These are phyloP conservation scores for Alosa sapidissima DNA, from an alignment of 2,797 vertebrate species.

Conservation along the genomic window DNA sequence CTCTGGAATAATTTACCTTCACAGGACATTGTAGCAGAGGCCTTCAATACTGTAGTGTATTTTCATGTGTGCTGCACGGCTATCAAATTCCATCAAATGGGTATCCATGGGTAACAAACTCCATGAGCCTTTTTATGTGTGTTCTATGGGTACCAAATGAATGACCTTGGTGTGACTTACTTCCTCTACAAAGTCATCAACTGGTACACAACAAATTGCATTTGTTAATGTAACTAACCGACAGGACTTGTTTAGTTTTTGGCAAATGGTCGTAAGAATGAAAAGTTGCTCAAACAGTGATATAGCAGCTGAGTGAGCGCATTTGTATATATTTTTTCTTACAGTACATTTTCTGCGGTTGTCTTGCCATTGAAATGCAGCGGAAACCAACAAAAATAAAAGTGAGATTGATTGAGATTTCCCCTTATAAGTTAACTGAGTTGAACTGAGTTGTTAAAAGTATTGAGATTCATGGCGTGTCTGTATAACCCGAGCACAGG, in stretches of 20 bases:
- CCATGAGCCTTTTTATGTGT: background rate
- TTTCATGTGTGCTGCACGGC: background rate
- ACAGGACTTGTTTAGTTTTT: no score
- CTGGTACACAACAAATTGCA: no score
- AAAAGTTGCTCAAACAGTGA: no score
- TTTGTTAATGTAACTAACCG: no score
- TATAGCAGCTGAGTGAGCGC: no score
- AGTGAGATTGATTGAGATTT: slow-evolving; percentile 51
- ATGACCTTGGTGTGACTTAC: no score
- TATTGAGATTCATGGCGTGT: background rate
- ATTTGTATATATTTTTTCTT: slow-evolving; percentile 50
- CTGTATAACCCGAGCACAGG: slow-evolving; percentile 54
- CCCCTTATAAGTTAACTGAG: background rate
- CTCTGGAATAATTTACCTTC: background rate
- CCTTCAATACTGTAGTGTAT: background rate
- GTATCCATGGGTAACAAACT: no score
- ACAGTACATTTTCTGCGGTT: slow-evolving; percentile 69
- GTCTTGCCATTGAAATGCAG: slow-evolving; percentile 65
- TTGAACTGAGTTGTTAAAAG: background rate
- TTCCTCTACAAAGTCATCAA: no score
- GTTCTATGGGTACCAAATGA: background rate
- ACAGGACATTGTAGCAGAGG: background rate
- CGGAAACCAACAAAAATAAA: slow-evolving; percentile 68
- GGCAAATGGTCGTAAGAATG: no score
- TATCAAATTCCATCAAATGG: no score